Conservation (phyloP, 2,888 invertebrate species). For the Drosophila stalkeri region DNA sequence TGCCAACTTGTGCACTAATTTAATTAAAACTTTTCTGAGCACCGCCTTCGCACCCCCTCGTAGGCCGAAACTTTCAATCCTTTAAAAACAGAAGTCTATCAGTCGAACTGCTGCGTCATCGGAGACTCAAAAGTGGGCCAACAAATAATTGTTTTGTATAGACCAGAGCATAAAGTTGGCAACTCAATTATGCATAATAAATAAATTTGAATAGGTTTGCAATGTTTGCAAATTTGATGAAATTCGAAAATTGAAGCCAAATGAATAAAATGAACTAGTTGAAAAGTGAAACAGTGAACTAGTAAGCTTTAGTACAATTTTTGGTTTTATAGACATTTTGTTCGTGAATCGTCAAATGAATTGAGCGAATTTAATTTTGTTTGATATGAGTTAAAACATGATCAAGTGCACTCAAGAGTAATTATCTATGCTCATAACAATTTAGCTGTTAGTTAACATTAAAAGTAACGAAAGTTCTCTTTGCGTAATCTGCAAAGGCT, state of each 20-base stretch:
- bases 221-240: slow-evolving; percentile 6
- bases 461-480: too few species aligned
- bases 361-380: background rate
- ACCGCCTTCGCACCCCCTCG: background rate
- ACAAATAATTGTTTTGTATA: slow-evolving; percentile 34
- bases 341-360: background rate
- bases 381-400: background rate
- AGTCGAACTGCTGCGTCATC: slow-evolving; percentile 14
- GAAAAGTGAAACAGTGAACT: background rate
- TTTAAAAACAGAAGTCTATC: slow-evolving; percentile 57
- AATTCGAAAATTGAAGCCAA: background rate
- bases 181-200: slow-evolving; percentile 28
- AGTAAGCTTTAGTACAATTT: background rate
- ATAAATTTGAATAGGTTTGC: slow-evolving; percentile 14
- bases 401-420: background rate
- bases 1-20: slow-evolving; percentile 65
- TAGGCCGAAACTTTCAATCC: too few species aligned
- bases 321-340: background rate
- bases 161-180: slow-evolving; percentile 4
- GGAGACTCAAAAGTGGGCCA: slow-evolving; percentile 33
- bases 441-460: too few species aligned
- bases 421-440: background rate
- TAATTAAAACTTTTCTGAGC: slow-evolving; percentile 65
- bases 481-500: too few species aligned
- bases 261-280: slow-evolving; percentile 1